Base-by-base conservation (phyloP, 2,797 vertebrate genomes). In the Crax fasciolata region DNA sequence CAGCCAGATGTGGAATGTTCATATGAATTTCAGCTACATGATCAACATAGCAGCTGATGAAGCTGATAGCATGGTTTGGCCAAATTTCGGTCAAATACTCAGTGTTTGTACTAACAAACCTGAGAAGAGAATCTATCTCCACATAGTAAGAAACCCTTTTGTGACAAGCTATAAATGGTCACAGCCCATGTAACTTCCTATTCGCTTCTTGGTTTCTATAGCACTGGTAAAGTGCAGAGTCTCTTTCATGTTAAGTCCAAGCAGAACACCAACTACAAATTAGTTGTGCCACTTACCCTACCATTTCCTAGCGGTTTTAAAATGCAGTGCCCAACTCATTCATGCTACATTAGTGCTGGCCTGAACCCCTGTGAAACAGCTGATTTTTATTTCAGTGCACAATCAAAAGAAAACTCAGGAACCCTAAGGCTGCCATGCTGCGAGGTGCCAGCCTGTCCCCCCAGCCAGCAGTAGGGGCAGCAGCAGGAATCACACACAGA, bases 281-380 rank as follows among this genome's bases (percentile, higher is more conserved):
- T n/a, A 43, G 5, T 62, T 28, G 13, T n/a, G 9, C 30, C 46
- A 10, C 25, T 61, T 67, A 38, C 23, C 28, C 72, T 68, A 7
- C 68, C 74, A 7, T 24, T 44, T 61, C 65, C 52, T 0, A 17
- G 46, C 1, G 35, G 20, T 55, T 61, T 87, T 65, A 49, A 74
- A 90, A 80, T 4, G 46, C 49, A 57, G 78, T 67, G 30, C 32
- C 52, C 75, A 51, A 0, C 30, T 68, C 57, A 12, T 51, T 35
- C 74, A 44, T 15, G 8, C 48, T 1, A 7, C 7, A 9, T 20
- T 35, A 87, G 44, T 2, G 38, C 63, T 87, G 86, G 13, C 86
- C 52, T 2, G 17, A 25, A 28, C 30, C 71, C 43, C 39, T 2
- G 8, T 1, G 1, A 65, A 48, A 44, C 11, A 2, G 0, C n/a